Evolutionary conservation across 2,797 vertebrate genomes (phyloP).

Genomic region (Monodelphis domestica): DNA sequence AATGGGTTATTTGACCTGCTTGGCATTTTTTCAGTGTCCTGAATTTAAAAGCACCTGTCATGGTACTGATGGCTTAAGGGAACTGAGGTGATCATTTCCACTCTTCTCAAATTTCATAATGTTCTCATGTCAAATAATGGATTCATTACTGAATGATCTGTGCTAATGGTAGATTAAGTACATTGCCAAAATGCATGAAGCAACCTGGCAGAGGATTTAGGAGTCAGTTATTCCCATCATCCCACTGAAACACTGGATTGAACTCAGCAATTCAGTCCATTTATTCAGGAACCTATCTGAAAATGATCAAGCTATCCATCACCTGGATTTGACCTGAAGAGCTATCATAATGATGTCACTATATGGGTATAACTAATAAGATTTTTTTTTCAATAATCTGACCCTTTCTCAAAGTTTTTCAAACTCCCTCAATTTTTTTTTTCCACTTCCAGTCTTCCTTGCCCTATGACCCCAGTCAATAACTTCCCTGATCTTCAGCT

Average conservation of each 20-base stretch:
- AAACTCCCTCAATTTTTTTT: not conserved
- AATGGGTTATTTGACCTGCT: not conserved
- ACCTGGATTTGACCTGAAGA: not conserved
- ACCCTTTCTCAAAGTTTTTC: not conserved
- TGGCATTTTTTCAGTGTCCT: not conserved
- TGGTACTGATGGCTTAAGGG: not conserved
- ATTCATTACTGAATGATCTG: not conserved
- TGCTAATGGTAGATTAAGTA: not conserved
- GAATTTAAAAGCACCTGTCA: not conserved
- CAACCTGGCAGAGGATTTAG: not conserved
- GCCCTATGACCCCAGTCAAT: not conserved
- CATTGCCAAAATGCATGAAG: not conserved
- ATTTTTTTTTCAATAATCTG: not conserved
- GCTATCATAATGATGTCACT: not conserved
- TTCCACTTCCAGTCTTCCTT: not conserved
- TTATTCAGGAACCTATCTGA: not conserved
- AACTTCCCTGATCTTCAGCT: too few species aligned
- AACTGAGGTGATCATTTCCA: not conserved
- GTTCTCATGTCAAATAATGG: not conserved
- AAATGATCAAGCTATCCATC: not conserved
- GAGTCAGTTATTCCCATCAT: not conserved
- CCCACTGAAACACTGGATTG: not conserved
- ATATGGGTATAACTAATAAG: not conserved
- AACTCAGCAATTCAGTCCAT: not conserved
- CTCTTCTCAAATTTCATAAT: not conserved